A percentile compares a stretch with the other conserved stretches of the same genome.
Evolutionary conservation across 2,797 vertebrate species (phyloP).

Genomic region (Ptychobarbus kaznakovi): DNA sequence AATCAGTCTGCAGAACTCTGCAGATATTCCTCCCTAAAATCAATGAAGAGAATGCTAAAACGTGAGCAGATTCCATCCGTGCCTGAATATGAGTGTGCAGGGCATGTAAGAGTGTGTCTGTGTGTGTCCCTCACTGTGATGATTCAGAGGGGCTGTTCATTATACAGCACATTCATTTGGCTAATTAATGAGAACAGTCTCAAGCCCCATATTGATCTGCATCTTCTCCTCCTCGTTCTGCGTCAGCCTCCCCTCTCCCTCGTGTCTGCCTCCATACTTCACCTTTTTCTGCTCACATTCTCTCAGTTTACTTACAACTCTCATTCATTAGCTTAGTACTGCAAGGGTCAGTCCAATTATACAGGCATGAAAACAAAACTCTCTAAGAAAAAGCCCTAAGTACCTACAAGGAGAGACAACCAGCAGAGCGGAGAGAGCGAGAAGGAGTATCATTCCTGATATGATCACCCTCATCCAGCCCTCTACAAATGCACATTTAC

Average conservation of each 20-base stretch:
- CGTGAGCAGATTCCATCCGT: slow-evolving; percentile 10
- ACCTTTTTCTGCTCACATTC: slow-evolving; percentile 14
- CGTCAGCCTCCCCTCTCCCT: slow-evolving; percentile 16
- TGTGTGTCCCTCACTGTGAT: slow-evolving; percentile 24
- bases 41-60: slow-evolving; percentile 12
- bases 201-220: slow-evolving; percentile 38
- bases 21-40: slow-evolving; percentile 2
- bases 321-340: slow-evolving; percentile 28
- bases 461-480: slow-evolving; percentile 16
- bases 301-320: slow-evolving; percentile 33
- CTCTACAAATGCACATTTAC: background rate
- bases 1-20: background rate
- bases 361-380: slow-evolving; percentile 11
- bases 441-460: slow-evolving; percentile 19
- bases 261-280: slow-evolving; percentile 39
- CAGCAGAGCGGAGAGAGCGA: too few species aligned
- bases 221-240: slow-evolving; percentile 22
- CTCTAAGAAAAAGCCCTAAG: too few species aligned
- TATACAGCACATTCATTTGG: slow-evolving; percentile 52
- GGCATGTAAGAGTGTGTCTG: background rate
- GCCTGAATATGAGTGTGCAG: background rate
- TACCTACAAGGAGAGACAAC: too few species aligned
- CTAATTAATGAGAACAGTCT: slow-evolving; percentile 56
- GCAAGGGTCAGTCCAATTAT: slow-evolving; percentile 46
- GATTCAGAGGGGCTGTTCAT: slow-evolving; percentile 39